Base-by-base conservation (phyloP, 2,888 invertebrate species). In the Pseudanteris insignis region DNA sequence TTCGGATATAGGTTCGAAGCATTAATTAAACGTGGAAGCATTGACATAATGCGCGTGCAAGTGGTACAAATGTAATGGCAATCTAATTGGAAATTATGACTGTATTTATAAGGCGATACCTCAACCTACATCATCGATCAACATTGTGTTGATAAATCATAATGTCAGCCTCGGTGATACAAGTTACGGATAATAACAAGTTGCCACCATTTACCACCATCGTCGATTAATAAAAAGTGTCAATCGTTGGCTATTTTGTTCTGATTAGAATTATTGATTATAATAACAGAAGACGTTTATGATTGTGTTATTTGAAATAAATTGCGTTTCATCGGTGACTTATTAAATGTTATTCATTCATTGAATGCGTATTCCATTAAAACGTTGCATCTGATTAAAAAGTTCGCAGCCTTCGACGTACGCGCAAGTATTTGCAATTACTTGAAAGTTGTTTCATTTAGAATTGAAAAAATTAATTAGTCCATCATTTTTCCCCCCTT, bases 51-150 rank as follows among this genome's bases (percentile, higher is more conserved):
- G 13, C 15, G 14, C 25, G 9, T 32, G 28, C 30, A 51, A 40
- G 24, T 37, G 9, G 36, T 30, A 43, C 26, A 7, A 36, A 28
- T 40, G 40, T 33, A 29, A 29, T 34, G 26, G 43, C 12, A 29
- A 34, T 33, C 29, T 55, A 47, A 55, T 54, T 38, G 54, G 41
- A 34, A 40, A 29, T 34, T 55, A 29, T 34, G 30, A 11, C 12
- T 44, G 21, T 25, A 37, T 25, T 36, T 34, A 34, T 41, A 34
- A 51, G 33, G 40, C 37, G 24, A 24, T 29, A 9, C 12, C 10
- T 10, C 40, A 55, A 14, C 11, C 28, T 33, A 12, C 29, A 14
- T 32, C 25, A 44, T 26, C 33, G 24, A 14, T 28, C 21, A 28
- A 51, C 43, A 43, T 43, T 51, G 43, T 46, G 18, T 34, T 28